Evolutionary conservation across 2,797 vertebrate species (phyloP).

Genomic region (Scyliorhinus canicula): DNA sequence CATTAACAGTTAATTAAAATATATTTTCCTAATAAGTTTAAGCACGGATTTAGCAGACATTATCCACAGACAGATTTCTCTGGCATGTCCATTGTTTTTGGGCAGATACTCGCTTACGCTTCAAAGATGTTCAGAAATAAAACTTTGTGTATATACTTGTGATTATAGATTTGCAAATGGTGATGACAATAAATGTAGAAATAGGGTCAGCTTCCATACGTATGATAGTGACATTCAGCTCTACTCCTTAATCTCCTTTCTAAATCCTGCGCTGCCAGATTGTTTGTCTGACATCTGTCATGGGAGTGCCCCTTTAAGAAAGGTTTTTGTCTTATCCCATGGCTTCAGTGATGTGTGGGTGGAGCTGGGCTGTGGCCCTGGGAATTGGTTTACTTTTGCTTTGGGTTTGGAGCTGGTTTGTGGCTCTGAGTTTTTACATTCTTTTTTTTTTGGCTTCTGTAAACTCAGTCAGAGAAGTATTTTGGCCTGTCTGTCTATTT

Average conservation of each 20-base stretch:
- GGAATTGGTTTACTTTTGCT: too few species aligned
- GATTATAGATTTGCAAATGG: not conserved
- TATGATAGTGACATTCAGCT: not conserved
- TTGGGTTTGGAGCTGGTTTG: too few species aligned
- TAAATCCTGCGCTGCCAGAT: not conserved
- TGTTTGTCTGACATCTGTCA: not conserved
- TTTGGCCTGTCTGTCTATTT: too few species aligned
- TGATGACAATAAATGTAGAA: not conserved
- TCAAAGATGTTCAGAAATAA: constrained; percentile 23
- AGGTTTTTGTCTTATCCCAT: too few species aligned
- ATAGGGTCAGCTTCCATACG: not conserved
- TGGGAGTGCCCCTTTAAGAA: too few species aligned
- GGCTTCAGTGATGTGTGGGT: too few species aligned
- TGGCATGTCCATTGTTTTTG: not conserved
- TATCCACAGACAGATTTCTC: not conserved
- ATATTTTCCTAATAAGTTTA: not conserved
- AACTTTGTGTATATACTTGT: not conserved
- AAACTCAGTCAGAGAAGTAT: too few species aligned
- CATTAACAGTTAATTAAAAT: constrained; percentile 23
- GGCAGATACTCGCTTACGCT: not conserved
- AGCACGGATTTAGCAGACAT: not conserved
- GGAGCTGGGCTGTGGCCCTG: too few species aligned
- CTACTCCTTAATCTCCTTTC: not conserved
- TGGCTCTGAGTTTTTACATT: too few species aligned
- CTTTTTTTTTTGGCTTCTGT: too few species aligned